Percentiles rank a stretch among this genome's conserved stretches.
phyloP scores from a whole-genome alignment of 1,140 invertebrate genomes.

The Drosophila rufa region DNA sequence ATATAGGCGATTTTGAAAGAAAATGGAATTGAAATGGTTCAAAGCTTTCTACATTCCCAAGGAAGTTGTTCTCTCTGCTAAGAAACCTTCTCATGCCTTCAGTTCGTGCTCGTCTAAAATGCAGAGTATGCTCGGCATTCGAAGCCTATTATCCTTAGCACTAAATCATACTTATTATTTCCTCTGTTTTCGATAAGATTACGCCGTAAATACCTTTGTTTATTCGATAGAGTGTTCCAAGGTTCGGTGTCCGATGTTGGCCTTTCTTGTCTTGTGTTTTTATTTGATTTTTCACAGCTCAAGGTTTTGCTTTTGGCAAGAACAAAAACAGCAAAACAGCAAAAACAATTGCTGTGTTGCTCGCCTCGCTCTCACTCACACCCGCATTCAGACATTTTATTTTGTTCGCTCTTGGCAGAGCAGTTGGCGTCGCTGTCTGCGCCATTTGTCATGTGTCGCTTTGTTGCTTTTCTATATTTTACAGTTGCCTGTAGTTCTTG shows the following conservation, averaged over 20 bases:
- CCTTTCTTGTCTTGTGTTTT: slow-evolving; percentile 35
- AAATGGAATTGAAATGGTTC: no score
- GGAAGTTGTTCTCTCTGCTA: no score
- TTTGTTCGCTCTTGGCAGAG: slow-evolving; percentile 39
- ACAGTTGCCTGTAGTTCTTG: not conserved
- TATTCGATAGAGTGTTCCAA: not conserved
- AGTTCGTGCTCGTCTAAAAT: no score
- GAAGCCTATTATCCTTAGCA: not conserved
- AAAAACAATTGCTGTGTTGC: slow-evolving; percentile 30
- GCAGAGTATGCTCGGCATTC: no score
- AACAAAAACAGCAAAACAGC: slow-evolving; percentile 20
- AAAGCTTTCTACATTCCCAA: no score
- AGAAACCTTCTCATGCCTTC: no score
- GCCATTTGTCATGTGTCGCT: slow-evolving; percentile 80
- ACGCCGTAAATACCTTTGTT: not conserved
- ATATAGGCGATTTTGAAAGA: no score
- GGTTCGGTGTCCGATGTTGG: slow-evolving; percentile 11
- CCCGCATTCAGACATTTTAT: slow-evolving; percentile 73
- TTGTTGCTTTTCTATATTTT: slow-evolving; percentile 51
- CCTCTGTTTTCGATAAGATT: not conserved
- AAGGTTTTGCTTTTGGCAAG: slow-evolving; percentile 60
- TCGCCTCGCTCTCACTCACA: slow-evolving; percentile 27
- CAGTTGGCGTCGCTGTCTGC: slow-evolving; percentile 49
- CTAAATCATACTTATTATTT: not conserved
- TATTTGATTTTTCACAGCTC: slow-evolving; percentile 71